Evolutionary conservation across 2,113 vertebrate genomes (phyloP).

Genomic region (Varanus komodoensis): DNA sequence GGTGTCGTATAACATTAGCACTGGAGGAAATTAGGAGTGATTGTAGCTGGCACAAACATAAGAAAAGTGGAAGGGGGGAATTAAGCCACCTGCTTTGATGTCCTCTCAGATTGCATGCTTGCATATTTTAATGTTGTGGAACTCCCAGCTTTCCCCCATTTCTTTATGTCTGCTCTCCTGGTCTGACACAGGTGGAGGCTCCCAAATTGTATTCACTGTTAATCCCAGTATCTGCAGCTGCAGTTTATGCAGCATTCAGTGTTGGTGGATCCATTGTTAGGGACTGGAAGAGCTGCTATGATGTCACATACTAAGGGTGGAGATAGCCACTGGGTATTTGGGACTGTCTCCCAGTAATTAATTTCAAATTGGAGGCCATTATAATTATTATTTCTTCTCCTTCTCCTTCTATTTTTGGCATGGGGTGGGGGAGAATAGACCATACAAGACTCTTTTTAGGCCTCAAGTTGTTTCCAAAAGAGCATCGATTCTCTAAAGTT

Average conservation of each 20-base stretch:
- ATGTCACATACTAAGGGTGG: background rate
- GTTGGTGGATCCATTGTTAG: background rate
- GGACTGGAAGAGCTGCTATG: background rate
- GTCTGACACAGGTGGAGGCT: background rate
- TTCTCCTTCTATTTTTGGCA: too few relatives aligned
- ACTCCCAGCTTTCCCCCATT: background rate
- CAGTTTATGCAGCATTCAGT: background rate
- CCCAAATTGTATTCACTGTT: background rate
- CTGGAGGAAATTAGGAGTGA: conserved; percentile 6
- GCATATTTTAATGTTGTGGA: background rate
- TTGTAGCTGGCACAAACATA: background rate
- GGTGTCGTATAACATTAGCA: background rate
- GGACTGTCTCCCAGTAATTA: background rate
- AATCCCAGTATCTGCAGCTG: background rate
- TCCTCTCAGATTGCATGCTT: background rate
- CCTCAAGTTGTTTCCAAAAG: too few relatives aligned
- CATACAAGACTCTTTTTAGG: background rate
- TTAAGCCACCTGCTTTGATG: background rate
- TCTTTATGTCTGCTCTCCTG: background rate
- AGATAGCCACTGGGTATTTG: background rate
- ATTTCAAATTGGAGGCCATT: background rate
- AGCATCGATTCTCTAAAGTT: too few relatives aligned
- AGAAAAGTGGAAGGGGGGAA: background rate
- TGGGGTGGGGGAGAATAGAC: background rate
- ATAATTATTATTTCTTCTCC: too few relatives aligned